phyloP scores from a whole-genome alignment of 2,113 vertebrate species.

The Phrynosoma blainvillii region DNA sequence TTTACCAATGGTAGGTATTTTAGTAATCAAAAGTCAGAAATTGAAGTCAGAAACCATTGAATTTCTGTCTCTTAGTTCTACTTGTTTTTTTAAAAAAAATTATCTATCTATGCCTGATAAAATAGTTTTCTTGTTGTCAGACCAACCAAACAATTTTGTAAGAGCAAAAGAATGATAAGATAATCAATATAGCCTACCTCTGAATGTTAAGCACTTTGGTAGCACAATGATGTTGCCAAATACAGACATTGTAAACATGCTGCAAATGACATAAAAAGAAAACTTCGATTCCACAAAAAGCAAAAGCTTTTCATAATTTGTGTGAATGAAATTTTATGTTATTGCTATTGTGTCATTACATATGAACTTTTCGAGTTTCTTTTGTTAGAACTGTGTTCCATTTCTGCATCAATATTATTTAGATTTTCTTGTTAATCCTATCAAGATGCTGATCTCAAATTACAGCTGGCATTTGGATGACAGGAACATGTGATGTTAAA shows the following conservation, averaged over 20 bases:
- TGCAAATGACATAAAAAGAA: not conserved
- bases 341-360: not conserved
- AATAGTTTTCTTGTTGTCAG: not conserved
- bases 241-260: not conserved
- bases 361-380: slow-evolving; percentile 32
- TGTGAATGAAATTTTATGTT: not conserved
- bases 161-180: not conserved
- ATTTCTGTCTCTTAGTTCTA: slow-evolving; percentile 12
- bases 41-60: slow-evolving; percentile 27
- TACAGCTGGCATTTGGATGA: slow-evolving; percentile 58
- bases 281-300: not conserved
- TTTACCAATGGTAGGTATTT: not conserved
- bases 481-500: slow-evolving; percentile 38
- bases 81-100: slow-evolving; percentile 34
- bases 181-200: not conserved
- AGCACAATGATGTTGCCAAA: not conserved
- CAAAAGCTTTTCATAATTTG: not conserved
- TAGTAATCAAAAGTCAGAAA: slow-evolving; percentile 28
- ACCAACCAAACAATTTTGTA: not conserved
- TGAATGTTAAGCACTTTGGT: not conserved
- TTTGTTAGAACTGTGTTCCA: slow-evolving; percentile 52
- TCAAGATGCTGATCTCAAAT: slow-evolving; percentile 43
- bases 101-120: not conserved
- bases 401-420: slow-evolving; percentile 59
- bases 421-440: slow-evolving; percentile 57